Percentiles rank a stretch among this genome's conserved stretches.
phyloP scores from a whole-genome alignment of 2,888 invertebrate genomes.

The Lasioglossum figueresi region DNA sequence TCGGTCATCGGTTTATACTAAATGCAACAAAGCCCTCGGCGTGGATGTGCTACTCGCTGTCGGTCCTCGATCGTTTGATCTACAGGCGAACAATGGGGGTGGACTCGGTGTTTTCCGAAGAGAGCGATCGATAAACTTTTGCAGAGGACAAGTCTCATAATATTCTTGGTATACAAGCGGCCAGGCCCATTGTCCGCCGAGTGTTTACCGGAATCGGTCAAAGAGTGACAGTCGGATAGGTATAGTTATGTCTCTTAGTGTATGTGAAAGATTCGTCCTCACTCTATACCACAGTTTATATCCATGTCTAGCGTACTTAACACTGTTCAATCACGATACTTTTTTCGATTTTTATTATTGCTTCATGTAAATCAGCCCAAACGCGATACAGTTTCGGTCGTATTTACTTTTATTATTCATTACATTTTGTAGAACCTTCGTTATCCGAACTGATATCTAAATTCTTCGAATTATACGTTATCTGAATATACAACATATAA shows the following conservation, averaged over 20 bases:
- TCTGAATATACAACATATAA: no score
- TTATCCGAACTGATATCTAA: no score
- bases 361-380: neutral
- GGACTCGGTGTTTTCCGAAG: neutral
- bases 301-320: neutral
- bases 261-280: neutral
- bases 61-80: slow-evolving; percentile 3
- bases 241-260: neutral
- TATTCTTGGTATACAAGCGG: neutral
- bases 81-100: slow-evolving; percentile 27
- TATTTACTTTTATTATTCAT: neutral
- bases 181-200: slow-evolving; percentile 14
- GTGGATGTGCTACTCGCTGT: neutral
- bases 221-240: slow-evolving; percentile 11
- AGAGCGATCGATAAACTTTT: slow-evolving; percentile 22
- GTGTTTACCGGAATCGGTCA: slow-evolving; percentile 20
- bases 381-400: neutral
- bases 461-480: no score
- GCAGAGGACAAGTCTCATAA: slow-evolving; percentile 15
- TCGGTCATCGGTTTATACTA: neutral
- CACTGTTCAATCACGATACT: neutral
- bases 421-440: no score
- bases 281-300: neutral
- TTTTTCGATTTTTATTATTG: neutral
- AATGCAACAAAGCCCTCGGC: neutral